These are phyloP conservation scores for Syndactyla subalaris DNA, from an alignment of 2,797 vertebrate genomes.

Conservation along the genomic window DNA sequence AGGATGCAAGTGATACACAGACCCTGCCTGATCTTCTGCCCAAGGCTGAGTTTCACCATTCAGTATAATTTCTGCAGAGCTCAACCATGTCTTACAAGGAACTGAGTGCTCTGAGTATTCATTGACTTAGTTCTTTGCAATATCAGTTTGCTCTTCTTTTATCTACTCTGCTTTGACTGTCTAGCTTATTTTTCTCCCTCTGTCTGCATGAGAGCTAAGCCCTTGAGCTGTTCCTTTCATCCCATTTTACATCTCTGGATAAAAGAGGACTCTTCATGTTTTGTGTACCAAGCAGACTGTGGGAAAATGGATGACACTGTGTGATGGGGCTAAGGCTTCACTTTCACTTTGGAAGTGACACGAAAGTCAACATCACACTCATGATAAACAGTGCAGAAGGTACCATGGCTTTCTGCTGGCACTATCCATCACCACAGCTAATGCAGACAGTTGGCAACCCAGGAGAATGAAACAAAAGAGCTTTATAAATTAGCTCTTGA, in stretches of 20 bases:
- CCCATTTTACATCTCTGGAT: neutral
- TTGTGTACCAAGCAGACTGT: neutral
- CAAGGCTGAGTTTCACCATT: neutral
- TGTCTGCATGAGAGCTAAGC: neutral
- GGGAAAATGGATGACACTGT: neutral
- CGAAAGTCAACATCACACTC: neutral
- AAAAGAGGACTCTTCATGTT: neutral
- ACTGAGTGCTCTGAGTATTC: neutral
- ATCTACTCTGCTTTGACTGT: neutral
- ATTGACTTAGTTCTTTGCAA: neutral
- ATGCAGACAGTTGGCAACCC: neutral
- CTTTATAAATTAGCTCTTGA: slow-evolving; percentile 32
- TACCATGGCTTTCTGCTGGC: neutral
- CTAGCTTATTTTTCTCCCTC: slow-evolving; percentile 3
- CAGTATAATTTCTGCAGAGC: neutral
- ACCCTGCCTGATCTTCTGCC: neutral
- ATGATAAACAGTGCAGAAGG: slow-evolving; percentile 31
- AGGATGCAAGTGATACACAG: neutral
- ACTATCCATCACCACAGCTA: neutral
- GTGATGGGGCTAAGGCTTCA: neutral
- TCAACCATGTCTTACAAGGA: neutral
- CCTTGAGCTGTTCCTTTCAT: slow-evolving; percentile 14
- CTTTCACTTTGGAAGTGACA: neutral
- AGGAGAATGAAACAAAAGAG: slow-evolving; percentile 26
- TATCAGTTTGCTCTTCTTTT: slow-evolving; percentile 23